A percentile compares a stretch with the other conserved stretches of the same genome.
These are phyloP conservation scores for Lithosia quadra DNA, from an alignment of 2,888 invertebrate genomes.

Conservation along the genomic window DNA sequence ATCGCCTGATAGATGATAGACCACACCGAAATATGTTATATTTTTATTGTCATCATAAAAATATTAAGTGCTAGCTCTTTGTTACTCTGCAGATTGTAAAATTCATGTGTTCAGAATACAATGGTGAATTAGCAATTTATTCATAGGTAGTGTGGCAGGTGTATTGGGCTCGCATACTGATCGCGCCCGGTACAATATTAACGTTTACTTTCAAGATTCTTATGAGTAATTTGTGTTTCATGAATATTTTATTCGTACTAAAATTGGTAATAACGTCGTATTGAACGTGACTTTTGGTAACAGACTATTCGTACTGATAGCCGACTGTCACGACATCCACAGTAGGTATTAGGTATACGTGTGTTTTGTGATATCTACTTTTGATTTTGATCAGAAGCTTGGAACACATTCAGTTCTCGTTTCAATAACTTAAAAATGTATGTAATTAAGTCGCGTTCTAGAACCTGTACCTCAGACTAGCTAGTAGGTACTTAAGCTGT, in stretches of 20 bases:
- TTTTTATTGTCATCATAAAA: constrained; percentile 21
- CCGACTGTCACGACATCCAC: background rate
- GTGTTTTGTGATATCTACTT: background rate
- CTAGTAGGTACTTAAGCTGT: background rate
- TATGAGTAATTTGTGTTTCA: constrained; percentile 21
- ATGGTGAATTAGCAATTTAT: constrained; percentile 25
- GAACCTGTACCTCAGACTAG: background rate
- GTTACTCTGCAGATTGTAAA: constrained; percentile 21
- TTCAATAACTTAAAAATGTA: background rate
- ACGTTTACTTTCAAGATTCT: constrained; percentile 17
- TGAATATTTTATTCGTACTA: constrained; percentile 20
- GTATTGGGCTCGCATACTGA: constrained; percentile 24
- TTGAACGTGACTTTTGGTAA: constrained; percentile 16
- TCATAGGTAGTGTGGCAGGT: constrained; percentile 14
- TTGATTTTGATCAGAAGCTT: background rate
- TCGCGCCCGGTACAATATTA: constrained; percentile 14
- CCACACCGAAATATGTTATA: constrained; percentile 17
- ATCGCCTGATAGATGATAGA: constrained; percentile 15
- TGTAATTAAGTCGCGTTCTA: background rate
- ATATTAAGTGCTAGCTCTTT: constrained; percentile 17
- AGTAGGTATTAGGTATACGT: too few relatives aligned
- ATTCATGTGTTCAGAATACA: constrained; percentile 21
- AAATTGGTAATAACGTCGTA: constrained; percentile 11
- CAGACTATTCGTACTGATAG: background rate
- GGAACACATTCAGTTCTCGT: background rate